These are phyloP conservation scores for Nephrotoma guestfalica DNA, from an alignment of 2,888 invertebrate species.

Conservation along the genomic window DNA sequence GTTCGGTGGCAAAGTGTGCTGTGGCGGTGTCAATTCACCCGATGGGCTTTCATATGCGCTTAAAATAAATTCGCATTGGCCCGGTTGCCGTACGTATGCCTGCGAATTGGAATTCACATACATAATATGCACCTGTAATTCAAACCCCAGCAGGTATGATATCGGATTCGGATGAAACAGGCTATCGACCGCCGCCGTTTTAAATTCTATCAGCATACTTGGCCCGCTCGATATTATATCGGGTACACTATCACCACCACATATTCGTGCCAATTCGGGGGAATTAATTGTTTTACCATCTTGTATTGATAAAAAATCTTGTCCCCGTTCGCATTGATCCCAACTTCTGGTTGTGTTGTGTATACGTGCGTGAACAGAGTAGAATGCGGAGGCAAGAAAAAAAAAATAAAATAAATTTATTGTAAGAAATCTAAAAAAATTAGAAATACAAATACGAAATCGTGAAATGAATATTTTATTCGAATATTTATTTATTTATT, in stretches of 20 bases:
- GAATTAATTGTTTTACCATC: slow-evolving; percentile 57
- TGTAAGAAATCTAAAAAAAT: neutral
- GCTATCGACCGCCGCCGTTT: slow-evolving; percentile 67
- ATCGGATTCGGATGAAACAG: slow-evolving; percentile 66
- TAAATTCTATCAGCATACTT: slow-evolving; percentile 64
- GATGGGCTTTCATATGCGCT: slow-evolving; percentile 59
- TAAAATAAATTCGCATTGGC: slow-evolving; percentile 60
- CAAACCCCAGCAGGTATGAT: slow-evolving; percentile 66
- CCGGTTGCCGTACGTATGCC: slow-evolving; percentile 55
- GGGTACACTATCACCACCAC: slow-evolving; percentile 69
- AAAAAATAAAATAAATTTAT: neutral
- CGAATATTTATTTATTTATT: neutral
- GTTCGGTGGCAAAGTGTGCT: slow-evolving; percentile 65
- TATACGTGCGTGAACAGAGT: slow-evolving; percentile 14
- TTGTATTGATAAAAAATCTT: slow-evolving; percentile 68
- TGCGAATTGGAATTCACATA: slow-evolving; percentile 63
- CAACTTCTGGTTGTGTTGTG: slow-evolving; percentile 41
- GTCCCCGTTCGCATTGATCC: slow-evolving; percentile 70
- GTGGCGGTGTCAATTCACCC: slow-evolving; percentile 58
- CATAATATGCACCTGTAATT: slow-evolving; percentile 64
- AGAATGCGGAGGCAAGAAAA: slow-evolving; percentile 1
- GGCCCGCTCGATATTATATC: slow-evolving; percentile 65
- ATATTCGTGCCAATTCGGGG: slow-evolving; percentile 61
- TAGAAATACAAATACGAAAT: slow-evolving; percentile 3
- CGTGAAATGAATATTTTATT: neutral